Base-by-base conservation (phyloP, 2,113 vertebrate species). In the Gnathonemus echidnorhynchus region DNA sequence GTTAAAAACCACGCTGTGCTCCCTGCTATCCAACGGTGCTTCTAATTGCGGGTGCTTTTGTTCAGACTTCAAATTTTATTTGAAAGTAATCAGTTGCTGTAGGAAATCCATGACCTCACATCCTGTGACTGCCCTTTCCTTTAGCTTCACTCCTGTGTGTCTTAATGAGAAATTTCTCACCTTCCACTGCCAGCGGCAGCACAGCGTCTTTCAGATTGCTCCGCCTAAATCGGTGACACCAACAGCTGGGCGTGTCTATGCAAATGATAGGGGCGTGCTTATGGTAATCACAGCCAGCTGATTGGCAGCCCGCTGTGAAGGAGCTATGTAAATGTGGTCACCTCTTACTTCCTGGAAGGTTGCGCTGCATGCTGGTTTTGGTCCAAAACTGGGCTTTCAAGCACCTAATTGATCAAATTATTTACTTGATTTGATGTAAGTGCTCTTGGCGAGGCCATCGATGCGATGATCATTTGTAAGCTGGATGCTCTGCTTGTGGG, bases 101-200 rank as follows among this genome's bases (percentile, higher is more conserved):
- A 87, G 86, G 31, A 53, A 35, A 53, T 87, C 49, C 49, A 35
- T 87, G 85, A 35, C 86, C 86, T 53, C 86, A 35, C 86, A 24
- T 52, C 86, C 74, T 42, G 74, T 42, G 35, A 19, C 74, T 42
- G 74, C 86, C 50, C 86, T 53, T 35, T 48, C 86, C n/a, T 48
- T 53, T 35, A 87, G n/a, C 49, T 87, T 52, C 85, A 52, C 49
- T 48, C 50, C 86, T 48, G 45, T 48, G 83, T 85, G 83, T 85
- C 83, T 45, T 85, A 85, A 85, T 85, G 83, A 85, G 83, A 85
- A 85, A 85, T 85, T n/a, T 85, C 83, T 42, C 83, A 85, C 83
- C 83, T 85, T 48, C 39, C 45, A 85, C 6, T 48, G 83, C 83
- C 83, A 48, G 39, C 21, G 19, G 83, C 83, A 48, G 83, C 19